Percentiles rank a stretch among this genome's conserved stretches.
Conservation (phyloP, 2,888 invertebrate genomes). For the Phorcus lineatus region DNA sequence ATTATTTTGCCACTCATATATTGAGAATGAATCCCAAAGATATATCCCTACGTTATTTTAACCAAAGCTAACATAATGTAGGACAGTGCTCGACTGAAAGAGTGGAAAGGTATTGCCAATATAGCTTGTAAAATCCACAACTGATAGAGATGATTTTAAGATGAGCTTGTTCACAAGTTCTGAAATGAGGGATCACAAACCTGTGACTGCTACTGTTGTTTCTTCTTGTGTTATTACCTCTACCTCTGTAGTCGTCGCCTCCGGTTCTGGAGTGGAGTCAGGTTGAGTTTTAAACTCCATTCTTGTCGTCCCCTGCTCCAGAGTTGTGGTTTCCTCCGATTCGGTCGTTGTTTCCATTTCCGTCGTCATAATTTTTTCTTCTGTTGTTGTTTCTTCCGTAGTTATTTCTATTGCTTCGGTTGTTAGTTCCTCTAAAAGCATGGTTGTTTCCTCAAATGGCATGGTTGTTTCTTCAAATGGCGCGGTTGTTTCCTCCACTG, state of each 20-base stretch:
- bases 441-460: not conserved
- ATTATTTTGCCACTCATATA: no score
- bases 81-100: no score
- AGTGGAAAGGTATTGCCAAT: no score
- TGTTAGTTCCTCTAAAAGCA: not conserved
- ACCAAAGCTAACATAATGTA: no score
- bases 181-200: no score
- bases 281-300: conserved; percentile 17
- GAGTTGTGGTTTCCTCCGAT: conserved; percentile 1
- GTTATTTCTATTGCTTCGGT: not conserved
- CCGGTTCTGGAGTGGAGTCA: not conserved
- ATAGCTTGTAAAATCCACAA: no score
- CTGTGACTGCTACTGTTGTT: not conserved
- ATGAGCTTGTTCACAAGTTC: no score
- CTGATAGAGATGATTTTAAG: no score
- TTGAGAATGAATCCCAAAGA: no score
- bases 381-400: not conserved
- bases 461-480: not conserved
- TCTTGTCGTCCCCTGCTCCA: not conserved
- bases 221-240: not conserved
- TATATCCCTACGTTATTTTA: no score
- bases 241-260: not conserved
- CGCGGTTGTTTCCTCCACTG: not conserved
- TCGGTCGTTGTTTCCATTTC: conserved; percentile 30
- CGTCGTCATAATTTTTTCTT: conserved; percentile 25